Conservation (phyloP, 2,797 vertebrate species). For the Erpetoichthys calabaricus region DNA sequence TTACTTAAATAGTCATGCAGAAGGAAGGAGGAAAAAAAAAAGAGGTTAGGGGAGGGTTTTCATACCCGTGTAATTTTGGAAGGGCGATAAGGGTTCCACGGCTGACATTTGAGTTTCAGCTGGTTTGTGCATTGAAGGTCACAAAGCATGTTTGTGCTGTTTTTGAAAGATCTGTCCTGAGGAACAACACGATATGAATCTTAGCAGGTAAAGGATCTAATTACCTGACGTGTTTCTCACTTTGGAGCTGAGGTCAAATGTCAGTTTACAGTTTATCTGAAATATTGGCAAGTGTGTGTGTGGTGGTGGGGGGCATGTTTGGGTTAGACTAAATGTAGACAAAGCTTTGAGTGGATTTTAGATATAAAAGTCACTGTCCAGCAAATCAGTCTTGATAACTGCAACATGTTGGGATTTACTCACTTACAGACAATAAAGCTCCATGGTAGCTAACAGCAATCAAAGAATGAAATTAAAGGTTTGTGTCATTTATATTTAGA, state of each 20-base stretch:
- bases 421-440: no score
- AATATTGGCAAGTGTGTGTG: background rate
- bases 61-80: slow-evolving; percentile 6
- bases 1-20: slow-evolving; percentile 27
- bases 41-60: background rate
- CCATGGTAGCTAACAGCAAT: no score
- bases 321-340: no score
- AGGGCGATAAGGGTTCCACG: slow-evolving; percentile 3
- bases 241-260: background rate
- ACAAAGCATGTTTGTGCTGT: background rate
- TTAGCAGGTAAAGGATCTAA: slow-evolving; percentile 1
- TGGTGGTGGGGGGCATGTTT: no score
- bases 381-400: no score
- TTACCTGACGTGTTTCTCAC: slow-evolving; percentile 1
- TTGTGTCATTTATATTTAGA: no score
- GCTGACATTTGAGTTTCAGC: slow-evolving; percentile 29
- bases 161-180: slow-evolving; percentile 7
- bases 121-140: slow-evolving; percentile 8
- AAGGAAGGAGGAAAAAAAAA: background rate
- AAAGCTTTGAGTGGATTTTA: no score
- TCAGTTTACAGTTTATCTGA: slow-evolving; percentile 1
- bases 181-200: slow-evolving; percentile 2
- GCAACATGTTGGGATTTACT: no score
- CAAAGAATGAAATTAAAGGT: no score
- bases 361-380: no score